phyloP scores from a whole-genome alignment of 2,888 invertebrate genomes.

The Phania funesta region DNA sequence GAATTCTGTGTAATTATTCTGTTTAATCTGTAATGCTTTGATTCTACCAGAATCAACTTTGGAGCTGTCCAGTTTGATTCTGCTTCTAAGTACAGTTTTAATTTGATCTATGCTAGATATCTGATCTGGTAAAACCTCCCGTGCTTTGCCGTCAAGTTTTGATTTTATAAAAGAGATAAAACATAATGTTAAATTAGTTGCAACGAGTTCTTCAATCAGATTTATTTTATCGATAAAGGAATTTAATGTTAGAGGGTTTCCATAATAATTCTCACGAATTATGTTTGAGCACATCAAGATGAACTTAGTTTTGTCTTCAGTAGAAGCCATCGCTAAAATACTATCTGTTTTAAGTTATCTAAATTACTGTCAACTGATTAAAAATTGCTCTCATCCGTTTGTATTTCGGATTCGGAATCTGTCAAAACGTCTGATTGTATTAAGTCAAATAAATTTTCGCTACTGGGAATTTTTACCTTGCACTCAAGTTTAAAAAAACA shows the following conservation, averaged over 20 bases:
- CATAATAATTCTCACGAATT: neutral
- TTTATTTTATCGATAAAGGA: slow-evolving; percentile 3
- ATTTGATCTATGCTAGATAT: neutral
- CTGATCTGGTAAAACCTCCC: neutral
- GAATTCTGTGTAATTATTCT: neutral
- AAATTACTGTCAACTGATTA: neutral
- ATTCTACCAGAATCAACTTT: neutral
- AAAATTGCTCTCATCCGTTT: neutral
- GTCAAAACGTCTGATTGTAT: neutral
- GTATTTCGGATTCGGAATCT: neutral
- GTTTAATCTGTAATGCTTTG: neutral
- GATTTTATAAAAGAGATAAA: neutral
- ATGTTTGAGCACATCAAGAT: neutral
- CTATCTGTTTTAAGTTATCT: neutral
- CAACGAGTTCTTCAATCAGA: neutral
- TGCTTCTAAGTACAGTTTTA: neutral
- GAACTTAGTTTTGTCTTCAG: slow-evolving; percentile 20
- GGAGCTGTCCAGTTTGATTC: neutral
- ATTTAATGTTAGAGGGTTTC: slow-evolving; percentile 15
- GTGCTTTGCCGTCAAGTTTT: neutral
- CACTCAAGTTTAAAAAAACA: slow-evolving; percentile 15
- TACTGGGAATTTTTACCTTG: slow-evolving; percentile 11
- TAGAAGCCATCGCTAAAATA: slow-evolving; percentile 1
- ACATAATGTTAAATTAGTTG: neutral
- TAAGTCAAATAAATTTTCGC: neutral